phyloP scores from a whole-genome alignment of 64 coral and sea anemone species.

The Platygyra sinensis region DNA sequence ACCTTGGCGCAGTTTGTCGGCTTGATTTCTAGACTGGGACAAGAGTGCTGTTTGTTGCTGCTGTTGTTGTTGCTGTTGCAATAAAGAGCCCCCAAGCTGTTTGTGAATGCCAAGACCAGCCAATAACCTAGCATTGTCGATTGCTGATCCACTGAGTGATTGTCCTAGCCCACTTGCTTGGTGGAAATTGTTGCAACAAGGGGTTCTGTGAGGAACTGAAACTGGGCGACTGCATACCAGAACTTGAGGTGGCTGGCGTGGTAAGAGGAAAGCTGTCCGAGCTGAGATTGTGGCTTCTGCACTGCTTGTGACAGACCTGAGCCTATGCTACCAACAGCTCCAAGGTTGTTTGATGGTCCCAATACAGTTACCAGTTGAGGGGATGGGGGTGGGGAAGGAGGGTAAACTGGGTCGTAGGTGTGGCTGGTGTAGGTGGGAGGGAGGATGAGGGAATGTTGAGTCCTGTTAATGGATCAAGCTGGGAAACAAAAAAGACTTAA shows the following conservation, averaged over 20 bases:
- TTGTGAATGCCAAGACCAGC: conserved; percentile 78
- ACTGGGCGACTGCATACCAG: conserved; percentile 76
- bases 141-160: conserved; percentile 59
- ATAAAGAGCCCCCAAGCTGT: conserved; percentile 69
- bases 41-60: conserved; percentile 64
- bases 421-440: conserved; percentile 68
- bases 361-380: conserved; percentile 50
- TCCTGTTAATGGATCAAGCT: conserved; percentile 85
- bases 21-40: conserved; percentile 58
- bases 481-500: neutral
- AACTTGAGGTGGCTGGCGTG: conserved; percentile 45
- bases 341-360: conserved; percentile 60
- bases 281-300: conserved; percentile 80
- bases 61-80: conserved; percentile 68
- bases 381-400: conserved; percentile 95
- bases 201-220: conserved; percentile 71
- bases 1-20: conserved; percentile 64
- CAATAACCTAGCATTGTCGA: conserved; percentile 70
- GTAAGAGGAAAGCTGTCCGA: conserved; percentile 78
- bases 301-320: conserved; percentile 67
- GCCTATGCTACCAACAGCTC: conserved; percentile 88
- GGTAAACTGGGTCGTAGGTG: conserved; percentile 88
- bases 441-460: conserved; percentile 77
- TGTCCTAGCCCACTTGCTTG: conserved; percentile 64
- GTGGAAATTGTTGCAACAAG: conserved; percentile 73